phyloP scores from a whole-genome alignment of 2,797 vertebrate species.

The Scolopax rusticola region DNA sequence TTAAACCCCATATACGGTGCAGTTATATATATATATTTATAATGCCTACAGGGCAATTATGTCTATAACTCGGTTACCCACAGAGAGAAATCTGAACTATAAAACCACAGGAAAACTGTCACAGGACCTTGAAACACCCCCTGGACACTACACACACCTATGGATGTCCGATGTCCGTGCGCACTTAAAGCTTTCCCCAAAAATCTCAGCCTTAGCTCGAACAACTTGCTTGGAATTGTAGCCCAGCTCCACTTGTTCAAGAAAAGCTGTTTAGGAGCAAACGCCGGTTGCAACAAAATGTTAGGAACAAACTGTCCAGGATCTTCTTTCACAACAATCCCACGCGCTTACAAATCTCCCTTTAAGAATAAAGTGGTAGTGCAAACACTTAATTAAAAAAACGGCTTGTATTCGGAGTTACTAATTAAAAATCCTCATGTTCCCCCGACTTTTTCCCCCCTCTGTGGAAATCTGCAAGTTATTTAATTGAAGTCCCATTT shows the following conservation, averaged over 20 bases:
- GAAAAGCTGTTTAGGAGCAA: slow-evolving; percentile 54
- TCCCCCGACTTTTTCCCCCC: slow-evolving; percentile 74
- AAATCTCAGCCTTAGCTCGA: neutral
- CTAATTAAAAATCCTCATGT: slow-evolving; percentile 82
- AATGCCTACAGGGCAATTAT: neutral
- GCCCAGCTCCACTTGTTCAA: slow-evolving; percentile 33
- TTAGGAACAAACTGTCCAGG: slow-evolving; percentile 59
- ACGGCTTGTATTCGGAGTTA: slow-evolving; percentile 73
- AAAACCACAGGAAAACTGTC: neutral
- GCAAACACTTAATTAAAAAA: slow-evolving; percentile 80
- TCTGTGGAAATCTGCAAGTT: slow-evolving; percentile 78
- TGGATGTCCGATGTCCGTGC: neutral
- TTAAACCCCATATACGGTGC: neutral
- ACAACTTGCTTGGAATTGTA: slow-evolving; percentile 1
- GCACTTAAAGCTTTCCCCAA: neutral
- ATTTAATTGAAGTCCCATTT: slow-evolving; percentile 82
- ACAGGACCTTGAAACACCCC: neutral
- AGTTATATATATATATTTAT: neutral
- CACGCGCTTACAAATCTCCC: slow-evolving; percentile 57
- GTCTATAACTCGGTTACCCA: neutral
- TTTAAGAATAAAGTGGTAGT: slow-evolving; percentile 74
- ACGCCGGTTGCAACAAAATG: slow-evolving; percentile 61
- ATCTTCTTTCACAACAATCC: slow-evolving; percentile 64
- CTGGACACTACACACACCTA: neutral
- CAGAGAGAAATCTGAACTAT: neutral